Base-by-base conservation (phyloP, 2,888 invertebrate species). In the Thymelicus lineola region DNA sequence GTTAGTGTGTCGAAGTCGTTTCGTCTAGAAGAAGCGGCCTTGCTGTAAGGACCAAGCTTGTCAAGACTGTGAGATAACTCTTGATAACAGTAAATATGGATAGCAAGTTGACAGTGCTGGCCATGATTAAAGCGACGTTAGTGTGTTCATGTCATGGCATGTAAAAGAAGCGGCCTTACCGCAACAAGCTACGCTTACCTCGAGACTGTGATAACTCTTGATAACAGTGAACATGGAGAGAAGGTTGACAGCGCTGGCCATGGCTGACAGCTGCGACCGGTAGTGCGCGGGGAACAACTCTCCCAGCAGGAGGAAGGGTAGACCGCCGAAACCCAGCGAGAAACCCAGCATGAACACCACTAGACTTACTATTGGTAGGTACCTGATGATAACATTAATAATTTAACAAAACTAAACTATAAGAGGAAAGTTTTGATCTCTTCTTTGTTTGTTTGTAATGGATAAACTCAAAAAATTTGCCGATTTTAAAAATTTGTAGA, bases 251-350 rank as follows among this genome's bases (percentile, higher is more conserved):
- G 94, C 91, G 60, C 95, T 94, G 12, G 94, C 94, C 84, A 94
- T 89, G 0, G 94, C 94, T 1, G 94, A 94, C 6, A 95, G 87
- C 74, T 94, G 89, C 15, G 94, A 94, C 68, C 95, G 88, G 78
- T 94, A 90, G 62, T 94, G 90, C 0, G 93, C 80, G 65, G 96
- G 95, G 82, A 96, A 94, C 76, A 96, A 80, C 83, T 96, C 96
- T 0, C 96, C 94, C 73, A 95, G 91, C 72, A 95, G 82, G 50
- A 95, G 82, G 87, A 95, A 95, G 1, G 95, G 95, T 12, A 96
- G 88, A 0, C 95, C 95, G 0, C 95, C 95, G 79, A 95, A 95
- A 0, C 95, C 95, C 0, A 95, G 82, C 0, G 95, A 94, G 86
- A 95, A 96, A 0, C 95, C 95, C 55, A 94, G 75, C 89, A 95